Evolutionary conservation across 2,113 vertebrate genomes (phyloP).

Genomic region (Thalassarche chlororhynchos): DNA sequence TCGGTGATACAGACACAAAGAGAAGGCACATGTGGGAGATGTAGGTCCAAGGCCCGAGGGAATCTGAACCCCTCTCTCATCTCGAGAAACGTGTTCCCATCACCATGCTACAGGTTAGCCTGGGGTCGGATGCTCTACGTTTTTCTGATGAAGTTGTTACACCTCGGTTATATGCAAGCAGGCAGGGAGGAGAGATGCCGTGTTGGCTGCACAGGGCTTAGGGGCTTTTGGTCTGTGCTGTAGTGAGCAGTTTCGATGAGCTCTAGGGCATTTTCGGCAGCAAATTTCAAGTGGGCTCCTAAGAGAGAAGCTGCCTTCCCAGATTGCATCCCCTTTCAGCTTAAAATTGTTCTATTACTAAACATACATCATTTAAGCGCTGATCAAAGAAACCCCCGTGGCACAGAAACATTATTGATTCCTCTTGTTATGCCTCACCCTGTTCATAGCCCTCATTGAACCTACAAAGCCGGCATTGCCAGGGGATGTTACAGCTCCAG

Average conservation of each 20-base stretch:
- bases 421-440: neutral
- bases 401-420: neutral
- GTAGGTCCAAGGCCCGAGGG: neutral
- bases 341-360: neutral
- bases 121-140: neutral
- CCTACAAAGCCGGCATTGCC: neutral
- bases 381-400: neutral
- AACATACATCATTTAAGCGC: neutral
- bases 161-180: neutral
- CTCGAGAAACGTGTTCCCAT: neutral
- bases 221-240: neutral
- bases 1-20: neutral
- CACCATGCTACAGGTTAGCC: neutral
- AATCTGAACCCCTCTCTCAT: neutral
- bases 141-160: neutral
- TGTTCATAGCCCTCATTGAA: neutral
- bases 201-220: neutral
- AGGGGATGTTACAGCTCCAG: neutral
- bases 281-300: neutral
- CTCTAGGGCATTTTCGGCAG: neutral
- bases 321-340: neutral
- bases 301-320: neutral
- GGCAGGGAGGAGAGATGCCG: neutral
- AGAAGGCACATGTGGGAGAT: neutral
- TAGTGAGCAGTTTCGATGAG: neutral